Evolutionary conservation across 2,888 invertebrate species (phyloP).

Genomic region (Pharmacophagus antenor): DNA sequence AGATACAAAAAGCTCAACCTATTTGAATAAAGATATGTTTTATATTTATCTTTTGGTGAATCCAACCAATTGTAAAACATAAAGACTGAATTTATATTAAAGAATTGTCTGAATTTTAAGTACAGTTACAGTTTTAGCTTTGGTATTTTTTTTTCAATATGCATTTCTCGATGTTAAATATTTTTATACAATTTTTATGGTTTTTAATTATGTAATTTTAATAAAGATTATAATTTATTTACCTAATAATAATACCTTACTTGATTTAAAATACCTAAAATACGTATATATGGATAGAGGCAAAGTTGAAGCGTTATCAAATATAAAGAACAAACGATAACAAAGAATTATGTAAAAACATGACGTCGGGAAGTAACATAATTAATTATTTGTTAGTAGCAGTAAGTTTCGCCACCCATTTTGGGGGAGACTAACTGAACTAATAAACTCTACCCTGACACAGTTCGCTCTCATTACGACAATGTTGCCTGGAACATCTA

Average conservation of each 20-base stretch:
- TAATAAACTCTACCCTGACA: constrained; percentile 53
- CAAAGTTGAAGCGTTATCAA: neutral
- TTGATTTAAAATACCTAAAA: neutral
- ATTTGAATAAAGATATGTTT: constrained; percentile 55
- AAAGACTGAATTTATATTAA: constrained; percentile 30
- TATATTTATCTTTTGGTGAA: constrained; percentile 40
- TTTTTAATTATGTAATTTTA: too few relatives aligned
- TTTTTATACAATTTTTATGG: too few relatives aligned
- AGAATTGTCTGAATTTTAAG: too few relatives aligned
- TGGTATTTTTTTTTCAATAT: too few relatives aligned
- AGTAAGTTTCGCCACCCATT: constrained; percentile 39
- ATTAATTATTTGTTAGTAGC: neutral
- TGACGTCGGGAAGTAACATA: constrained; percentile 1
- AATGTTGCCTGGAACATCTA: constrained; percentile 76
- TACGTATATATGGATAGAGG: neutral
- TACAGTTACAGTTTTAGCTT: too few relatives aligned
- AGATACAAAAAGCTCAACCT: constrained; percentile 60
- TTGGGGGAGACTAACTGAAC: constrained; percentile 46
- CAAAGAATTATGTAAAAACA: neutral
- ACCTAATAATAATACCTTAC: neutral
- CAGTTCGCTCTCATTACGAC: constrained; percentile 71
- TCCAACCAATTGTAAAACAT: constrained; percentile 23
- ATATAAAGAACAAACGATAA: neutral
- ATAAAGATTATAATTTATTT: too few relatives aligned
- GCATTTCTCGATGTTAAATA: too few relatives aligned